Percentiles rank a stretch among this genome's conserved stretches.
phyloP scores from a whole-genome alignment of 2,888 invertebrate genomes.

The Heliconius ismenius region DNA sequence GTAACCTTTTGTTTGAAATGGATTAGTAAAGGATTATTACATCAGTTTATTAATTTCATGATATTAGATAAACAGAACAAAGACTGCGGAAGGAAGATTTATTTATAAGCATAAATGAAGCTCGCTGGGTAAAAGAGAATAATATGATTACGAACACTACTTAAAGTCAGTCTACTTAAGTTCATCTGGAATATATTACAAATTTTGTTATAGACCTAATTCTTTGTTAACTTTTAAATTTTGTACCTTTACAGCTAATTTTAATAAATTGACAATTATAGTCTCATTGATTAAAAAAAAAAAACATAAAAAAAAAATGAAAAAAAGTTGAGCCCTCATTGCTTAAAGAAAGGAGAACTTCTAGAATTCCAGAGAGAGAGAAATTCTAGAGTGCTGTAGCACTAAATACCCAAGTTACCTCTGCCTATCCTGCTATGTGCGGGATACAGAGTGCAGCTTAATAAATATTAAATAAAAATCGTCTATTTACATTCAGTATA shows the following conservation, averaged over 20 bases:
- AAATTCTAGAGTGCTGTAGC: no score
- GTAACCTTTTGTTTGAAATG: background rate
- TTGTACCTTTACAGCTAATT: no score
- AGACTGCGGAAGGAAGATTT: background rate
- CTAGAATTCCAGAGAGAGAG: no score
- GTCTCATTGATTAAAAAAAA: no score
- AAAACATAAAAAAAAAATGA: no score
- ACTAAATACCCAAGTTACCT: no score
- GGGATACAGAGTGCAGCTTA: no score
- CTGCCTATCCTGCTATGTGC: no score
- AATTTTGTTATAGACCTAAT: background rate
- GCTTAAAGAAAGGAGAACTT: no score
- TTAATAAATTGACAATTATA: no score
- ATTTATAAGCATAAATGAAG: background rate
- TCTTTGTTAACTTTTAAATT: background rate
- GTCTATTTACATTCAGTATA: background rate
- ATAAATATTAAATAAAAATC: background rate
- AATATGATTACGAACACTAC: background rate
- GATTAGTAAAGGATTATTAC: background rate
- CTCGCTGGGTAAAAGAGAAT: background rate
- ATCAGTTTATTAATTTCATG: background rate
- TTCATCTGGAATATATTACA: background rate
- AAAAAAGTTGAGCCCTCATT: no score
- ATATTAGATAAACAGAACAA: background rate
- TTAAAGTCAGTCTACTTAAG: background rate